Evolutionary conservation across 2,888 invertebrate genomes (phyloP).

Genomic region (Cheilosia grossa): DNA sequence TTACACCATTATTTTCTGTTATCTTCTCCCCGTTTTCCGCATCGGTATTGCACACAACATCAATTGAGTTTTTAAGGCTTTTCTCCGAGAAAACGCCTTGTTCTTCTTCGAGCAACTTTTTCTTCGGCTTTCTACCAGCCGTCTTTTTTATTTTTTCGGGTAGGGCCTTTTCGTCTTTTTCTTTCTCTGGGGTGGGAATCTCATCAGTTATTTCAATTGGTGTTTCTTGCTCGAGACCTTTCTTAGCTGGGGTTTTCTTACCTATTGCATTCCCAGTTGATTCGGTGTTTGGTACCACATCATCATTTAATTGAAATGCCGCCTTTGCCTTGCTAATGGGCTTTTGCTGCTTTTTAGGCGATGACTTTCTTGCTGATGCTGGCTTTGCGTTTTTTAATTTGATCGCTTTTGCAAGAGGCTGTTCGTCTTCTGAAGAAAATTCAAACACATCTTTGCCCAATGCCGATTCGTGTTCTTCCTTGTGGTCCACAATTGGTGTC

Average conservation of each 20-base stretch:
- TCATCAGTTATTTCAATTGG: constrained; percentile 11
- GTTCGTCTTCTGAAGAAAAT: constrained; percentile 85
- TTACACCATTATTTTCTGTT: constrained; percentile 13
- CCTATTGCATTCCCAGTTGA: constrained; percentile 62
- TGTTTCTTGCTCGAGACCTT: neutral
- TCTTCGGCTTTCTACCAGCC: constrained; percentile 60
- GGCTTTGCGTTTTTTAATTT: constrained; percentile 79
- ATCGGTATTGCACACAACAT: neutral
- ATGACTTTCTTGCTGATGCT: constrained; percentile 38
- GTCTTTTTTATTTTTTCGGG: constrained; percentile 43
- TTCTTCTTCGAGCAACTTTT: constrained; percentile 37
- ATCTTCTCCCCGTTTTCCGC: constrained; percentile 1
- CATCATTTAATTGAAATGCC: constrained; percentile 17
- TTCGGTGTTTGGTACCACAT: constrained; percentile 15
- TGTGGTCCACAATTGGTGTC: neutral
- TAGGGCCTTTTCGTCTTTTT: constrained; percentile 19
- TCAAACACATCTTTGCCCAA: constrained; percentile 80
- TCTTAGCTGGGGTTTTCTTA: constrained; percentile 13
- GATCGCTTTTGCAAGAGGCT: constrained; percentile 83
- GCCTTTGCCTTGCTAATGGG: neutral
- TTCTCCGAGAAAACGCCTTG: constrained; percentile 33
- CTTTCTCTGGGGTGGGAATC: neutral
- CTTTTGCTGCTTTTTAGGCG: constrained; percentile 63
- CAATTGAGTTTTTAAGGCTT: constrained; percentile 12
- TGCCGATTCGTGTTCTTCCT: constrained; percentile 20